Conservation (phyloP, 2,113 vertebrate species). For the Cololabis saira region DNA sequence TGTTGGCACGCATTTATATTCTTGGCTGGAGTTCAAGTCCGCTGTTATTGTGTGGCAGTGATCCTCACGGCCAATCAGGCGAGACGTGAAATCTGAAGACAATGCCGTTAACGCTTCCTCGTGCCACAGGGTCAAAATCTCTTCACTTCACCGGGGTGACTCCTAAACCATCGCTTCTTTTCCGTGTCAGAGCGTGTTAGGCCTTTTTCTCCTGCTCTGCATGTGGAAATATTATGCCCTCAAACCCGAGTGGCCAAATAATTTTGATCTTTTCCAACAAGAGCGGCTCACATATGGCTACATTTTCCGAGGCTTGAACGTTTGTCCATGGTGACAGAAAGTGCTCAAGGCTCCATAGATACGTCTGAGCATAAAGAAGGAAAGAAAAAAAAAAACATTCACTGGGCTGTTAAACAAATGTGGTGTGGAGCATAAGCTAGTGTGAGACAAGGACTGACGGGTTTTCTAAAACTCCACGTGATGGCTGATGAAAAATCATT, state of each 20-base stretch:
- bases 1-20: conserved; percentile 9
- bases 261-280: conserved; percentile 33
- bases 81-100: conserved; percentile 51
- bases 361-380: not conserved
- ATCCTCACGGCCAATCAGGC: conserved; percentile 35
- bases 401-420: conserved; percentile 7
- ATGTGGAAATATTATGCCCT: conserved; percentile 52
- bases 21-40: not conserved
- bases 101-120: conserved; percentile 34
- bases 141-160: conserved; percentile 19
- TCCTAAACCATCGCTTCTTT: conserved; percentile 28
- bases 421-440: not conserved
- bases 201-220: conserved; percentile 10
- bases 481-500: not conserved
- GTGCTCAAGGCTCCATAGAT: conserved; percentile 16
- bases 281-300: conserved; percentile 29
- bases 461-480: not conserved
- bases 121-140: conserved; percentile 34
- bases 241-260: conserved; percentile 45
- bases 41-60: not conserved
- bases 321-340: conserved; percentile 35
- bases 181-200: conserved; percentile 63
- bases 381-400: not conserved
- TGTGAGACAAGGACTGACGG: conserved; percentile 1
- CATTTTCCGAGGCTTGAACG: conserved; percentile 25